Evolutionary conservation across 2,797 vertebrate species (phyloP), one percentile per base, ranked within the genome.

Genomic region (Argyrosomus regius): DNA sequence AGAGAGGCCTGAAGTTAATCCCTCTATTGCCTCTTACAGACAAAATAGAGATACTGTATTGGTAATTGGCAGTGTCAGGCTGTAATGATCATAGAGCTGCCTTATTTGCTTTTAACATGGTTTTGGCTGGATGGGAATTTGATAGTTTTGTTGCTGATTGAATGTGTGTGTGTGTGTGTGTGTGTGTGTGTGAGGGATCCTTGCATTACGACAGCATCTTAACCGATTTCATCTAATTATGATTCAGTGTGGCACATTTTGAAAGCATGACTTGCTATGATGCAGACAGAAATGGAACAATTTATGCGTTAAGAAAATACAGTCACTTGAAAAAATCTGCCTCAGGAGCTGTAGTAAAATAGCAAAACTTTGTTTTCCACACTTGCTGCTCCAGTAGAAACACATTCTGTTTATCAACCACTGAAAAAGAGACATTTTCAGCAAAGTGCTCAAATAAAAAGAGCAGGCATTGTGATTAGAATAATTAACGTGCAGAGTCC

Each of bases 1-100:
- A 65, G 75, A 88, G 88, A 84, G 77, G 77, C 84, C 81, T 79
- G 66, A 68, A 90, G 86, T 91, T 89, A 93, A 93, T 94, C 83
- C 90, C 52, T 77, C 74, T 70, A 69, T 88, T 89, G 83, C 85
- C 75, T 87, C 82, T 83, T 75, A 61, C 59, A 81, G 75, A 79
- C 62, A 85, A 83, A 87, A 89, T 65, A 82, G 63, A 88, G 83
- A 86, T 71, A 71, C 71, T 54, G 68, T 77, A 73, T 84, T 85
- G 78, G 78, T 81, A 86, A 91, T 87, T 89, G 83, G 72, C 80
- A 83, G 66, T 78, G 74, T 82, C 77, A 83, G 65, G 39, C 85
- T 63, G 57, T 86, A 84, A 88, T 86, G 79, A 90, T 87, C 85
- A 85, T 26, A 74, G 68, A 89, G 58, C 67, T 0, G 22, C 49